These are phyloP conservation scores for Lepidochrysops patricia DNA, from an alignment of 2,888 invertebrate genomes.

Conservation along the genomic window DNA sequence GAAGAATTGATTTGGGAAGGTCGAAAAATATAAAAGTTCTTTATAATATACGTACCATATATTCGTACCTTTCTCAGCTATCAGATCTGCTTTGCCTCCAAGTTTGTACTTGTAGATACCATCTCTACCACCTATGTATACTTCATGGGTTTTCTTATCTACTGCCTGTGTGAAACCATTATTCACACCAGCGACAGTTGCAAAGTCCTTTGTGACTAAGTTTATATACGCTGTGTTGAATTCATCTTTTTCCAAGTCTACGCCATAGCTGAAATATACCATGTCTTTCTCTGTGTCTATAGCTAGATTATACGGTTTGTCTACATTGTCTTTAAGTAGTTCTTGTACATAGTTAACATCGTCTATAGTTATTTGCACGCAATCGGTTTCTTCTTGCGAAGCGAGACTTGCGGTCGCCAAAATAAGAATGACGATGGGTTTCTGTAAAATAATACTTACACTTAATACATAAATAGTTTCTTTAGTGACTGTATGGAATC, in stretches of 20 bases:
- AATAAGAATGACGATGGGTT: background rate
- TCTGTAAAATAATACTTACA: background rate
- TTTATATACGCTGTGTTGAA: slow-evolving; percentile 44
- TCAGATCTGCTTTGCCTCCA: slow-evolving; percentile 35
- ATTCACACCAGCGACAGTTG: slow-evolving; percentile 35
- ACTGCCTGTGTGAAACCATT: slow-evolving; percentile 54
- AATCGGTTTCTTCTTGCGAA: slow-evolving; percentile 28
- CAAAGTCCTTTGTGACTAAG: slow-evolving; percentile 43
- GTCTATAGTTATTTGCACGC: slow-evolving; percentile 37
- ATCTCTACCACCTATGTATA: slow-evolving; percentile 48
- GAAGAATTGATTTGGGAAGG: slow-evolving; percentile 46
- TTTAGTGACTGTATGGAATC: too few relatives aligned
- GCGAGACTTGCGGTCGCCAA: background rate
- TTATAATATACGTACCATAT: slow-evolving; percentile 53
- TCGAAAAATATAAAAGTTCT: slow-evolving; percentile 43
- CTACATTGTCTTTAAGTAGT: slow-evolving; percentile 36
- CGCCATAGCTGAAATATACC: slow-evolving; percentile 50
- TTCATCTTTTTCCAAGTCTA: slow-evolving; percentile 33
- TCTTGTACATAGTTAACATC: slow-evolving; percentile 39
- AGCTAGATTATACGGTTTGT: slow-evolving; percentile 44
- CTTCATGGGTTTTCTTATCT: slow-evolving; percentile 38
- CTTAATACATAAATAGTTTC: too few relatives aligned
- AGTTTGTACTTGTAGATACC: slow-evolving; percentile 52
- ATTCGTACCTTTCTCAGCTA: slow-evolving; percentile 35
- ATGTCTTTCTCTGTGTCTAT: slow-evolving; percentile 44